Percentiles rank a stretch among this genome's conserved stretches.
Evolutionary conservation across 2,888 invertebrate genomes (phyloP).

Genomic region (Rhimphoctona megacephalus): DNA sequence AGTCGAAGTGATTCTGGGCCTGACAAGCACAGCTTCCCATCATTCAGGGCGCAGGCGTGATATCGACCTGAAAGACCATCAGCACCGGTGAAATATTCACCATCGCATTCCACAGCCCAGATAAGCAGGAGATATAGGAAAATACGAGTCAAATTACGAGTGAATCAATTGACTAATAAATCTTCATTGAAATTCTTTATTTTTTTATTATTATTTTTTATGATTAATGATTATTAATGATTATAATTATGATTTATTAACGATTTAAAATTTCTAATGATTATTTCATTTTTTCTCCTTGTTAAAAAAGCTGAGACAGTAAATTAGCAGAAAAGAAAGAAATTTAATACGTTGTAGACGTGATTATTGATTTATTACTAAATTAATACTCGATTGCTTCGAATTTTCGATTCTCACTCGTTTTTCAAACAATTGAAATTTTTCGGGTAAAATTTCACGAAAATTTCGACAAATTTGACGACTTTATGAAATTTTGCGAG

Average conservation of each 20-base stretch:
- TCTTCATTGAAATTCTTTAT: not conserved
- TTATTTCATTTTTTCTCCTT: not conserved
- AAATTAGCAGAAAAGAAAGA: not conserved
- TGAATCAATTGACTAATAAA: not conserved
- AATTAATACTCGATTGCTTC: not conserved
- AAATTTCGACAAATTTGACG: not conserved
- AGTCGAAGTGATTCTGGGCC: conserved; percentile 59
- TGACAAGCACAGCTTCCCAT: conserved; percentile 59
- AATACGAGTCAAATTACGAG: conserved; percentile 25
- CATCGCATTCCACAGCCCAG: conserved; percentile 33
- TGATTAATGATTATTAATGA: too few relatives aligned
- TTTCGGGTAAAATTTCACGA: not conserved
- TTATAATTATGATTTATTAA: too few relatives aligned
- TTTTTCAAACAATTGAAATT: not conserved
- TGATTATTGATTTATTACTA: not conserved
- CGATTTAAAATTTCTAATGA: not conserved
- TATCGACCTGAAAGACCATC: conserved; percentile 78
- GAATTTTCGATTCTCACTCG: not conserved
- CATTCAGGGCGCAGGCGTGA: conserved; percentile 77
- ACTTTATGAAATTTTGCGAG: too few relatives aligned
- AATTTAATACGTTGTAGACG: not conserved
- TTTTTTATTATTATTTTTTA: too few relatives aligned
- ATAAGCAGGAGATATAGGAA: conserved; percentile 15
- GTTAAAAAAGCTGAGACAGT: not conserved
- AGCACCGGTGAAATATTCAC: conserved; percentile 42